phyloP scores from a whole-genome alignment of 2,888 invertebrate species.

The Zootermopsis nevadensis region DNA sequence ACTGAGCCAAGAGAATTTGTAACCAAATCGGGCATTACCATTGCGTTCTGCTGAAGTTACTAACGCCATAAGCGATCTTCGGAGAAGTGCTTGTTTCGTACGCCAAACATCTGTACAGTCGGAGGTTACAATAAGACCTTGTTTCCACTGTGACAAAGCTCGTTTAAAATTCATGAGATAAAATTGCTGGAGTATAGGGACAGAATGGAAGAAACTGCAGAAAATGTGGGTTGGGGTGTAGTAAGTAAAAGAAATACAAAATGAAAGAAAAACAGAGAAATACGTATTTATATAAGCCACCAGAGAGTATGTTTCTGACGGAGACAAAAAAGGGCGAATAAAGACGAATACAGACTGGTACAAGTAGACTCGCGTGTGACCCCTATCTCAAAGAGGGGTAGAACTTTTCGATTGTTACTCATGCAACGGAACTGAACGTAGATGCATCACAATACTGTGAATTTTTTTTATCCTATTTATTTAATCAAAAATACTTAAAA shows the following conservation, averaged over 20 bases:
- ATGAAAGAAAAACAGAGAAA: constrained; percentile 17
- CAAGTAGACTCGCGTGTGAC: too few relatives aligned
- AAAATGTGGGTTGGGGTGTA: constrained; percentile 27
- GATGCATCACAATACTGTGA: too few relatives aligned
- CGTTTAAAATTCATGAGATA: constrained; percentile 50
- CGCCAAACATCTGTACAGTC: background rate
- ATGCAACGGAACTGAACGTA: too few relatives aligned
- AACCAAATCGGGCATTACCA: too few relatives aligned
- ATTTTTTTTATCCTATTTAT: too few relatives aligned
- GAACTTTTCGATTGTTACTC: too few relatives aligned
- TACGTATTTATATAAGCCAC: constrained; percentile 12
- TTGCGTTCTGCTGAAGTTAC: too few relatives aligned
- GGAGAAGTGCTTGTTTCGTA: too few relatives aligned
- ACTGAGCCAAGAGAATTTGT: too few relatives aligned
- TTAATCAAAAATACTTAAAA: too few relatives aligned
- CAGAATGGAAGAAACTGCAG: background rate
- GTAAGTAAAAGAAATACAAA: constrained; percentile 40
- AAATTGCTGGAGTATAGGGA: background rate
- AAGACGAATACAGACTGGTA: background rate
- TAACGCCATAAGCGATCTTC: too few relatives aligned
- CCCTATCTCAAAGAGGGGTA: too few relatives aligned
- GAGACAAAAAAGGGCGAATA: background rate
- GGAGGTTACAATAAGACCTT: background rate
- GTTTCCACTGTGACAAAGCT: constrained; percentile 43
- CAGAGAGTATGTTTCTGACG: background rate